Percentiles rank a stretch among this genome's conserved stretches.
phyloP scores from a whole-genome alignment of 1,140 invertebrate species.

The Oscheius sp. region DNA sequence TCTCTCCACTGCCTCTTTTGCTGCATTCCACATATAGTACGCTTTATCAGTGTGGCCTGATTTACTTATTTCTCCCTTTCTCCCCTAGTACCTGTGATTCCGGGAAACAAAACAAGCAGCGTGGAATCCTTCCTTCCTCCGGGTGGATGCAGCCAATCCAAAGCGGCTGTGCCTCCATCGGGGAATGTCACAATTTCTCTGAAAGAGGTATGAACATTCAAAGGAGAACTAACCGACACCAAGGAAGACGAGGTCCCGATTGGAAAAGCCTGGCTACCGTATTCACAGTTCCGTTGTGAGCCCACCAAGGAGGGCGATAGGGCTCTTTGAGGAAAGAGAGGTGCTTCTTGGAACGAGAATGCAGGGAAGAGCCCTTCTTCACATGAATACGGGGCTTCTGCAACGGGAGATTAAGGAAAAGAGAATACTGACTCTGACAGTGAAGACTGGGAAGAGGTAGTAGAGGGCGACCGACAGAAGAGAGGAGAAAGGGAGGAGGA shows the following conservation, averaged over 20 bases:
- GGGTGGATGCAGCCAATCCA: slow-evolving; percentile 41
- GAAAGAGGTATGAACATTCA: slow-evolving; percentile 1
- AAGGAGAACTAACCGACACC: slow-evolving; percentile 16
- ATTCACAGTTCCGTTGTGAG: slow-evolving; percentile 38
- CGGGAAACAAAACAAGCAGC: slow-evolving; percentile 39
- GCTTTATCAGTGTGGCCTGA: too few species aligned
- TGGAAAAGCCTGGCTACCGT: slow-evolving; percentile 36
- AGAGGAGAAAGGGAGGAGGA: too few species aligned
- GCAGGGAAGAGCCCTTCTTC: too few species aligned
- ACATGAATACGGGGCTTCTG: too few species aligned
- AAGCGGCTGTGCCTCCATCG: slow-evolving; percentile 34
- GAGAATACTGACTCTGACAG: too few species aligned
- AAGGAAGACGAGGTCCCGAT: slow-evolving; percentile 29
- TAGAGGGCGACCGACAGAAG: too few species aligned
- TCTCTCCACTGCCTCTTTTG: too few species aligned
- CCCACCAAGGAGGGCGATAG: slow-evolving; percentile 44
- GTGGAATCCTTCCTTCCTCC: slow-evolving; percentile 29
- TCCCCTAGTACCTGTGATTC: slow-evolving; percentile 46
- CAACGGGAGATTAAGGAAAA: too few species aligned
- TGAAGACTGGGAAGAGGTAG: too few species aligned
- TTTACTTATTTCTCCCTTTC: too few species aligned
- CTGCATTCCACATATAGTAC: too few species aligned
- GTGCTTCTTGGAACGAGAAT: too few species aligned
- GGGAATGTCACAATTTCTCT: slow-evolving; percentile 40
- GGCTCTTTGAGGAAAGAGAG: slow-evolving; percentile 12